phyloP scores from a whole-genome alignment of 2,888 invertebrate species.

The Fragum whitleyi region DNA sequence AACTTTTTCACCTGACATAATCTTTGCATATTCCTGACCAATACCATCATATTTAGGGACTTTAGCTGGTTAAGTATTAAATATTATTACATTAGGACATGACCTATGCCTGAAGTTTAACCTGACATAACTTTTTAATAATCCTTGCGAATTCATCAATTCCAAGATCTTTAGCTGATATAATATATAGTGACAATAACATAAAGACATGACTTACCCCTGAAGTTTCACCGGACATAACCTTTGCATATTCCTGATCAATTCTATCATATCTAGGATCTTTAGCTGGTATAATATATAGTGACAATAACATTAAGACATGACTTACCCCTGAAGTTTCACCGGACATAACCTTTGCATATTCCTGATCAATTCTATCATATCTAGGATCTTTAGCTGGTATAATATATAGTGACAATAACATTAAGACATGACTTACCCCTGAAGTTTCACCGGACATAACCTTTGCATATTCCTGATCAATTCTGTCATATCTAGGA shows the following conservation, averaged over 20 bases:
- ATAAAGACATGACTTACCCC: too few species aligned
- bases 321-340: neutral
- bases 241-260: constrained; percentile 95
- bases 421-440: too few species aligned
- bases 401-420: too few species aligned
- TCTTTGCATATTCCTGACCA: constrained; percentile 95
- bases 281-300: constrained; percentile 88
- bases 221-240: neutral
- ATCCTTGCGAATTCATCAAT: constrained; percentile 98
- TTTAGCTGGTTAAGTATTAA: constrained; percentile 87
- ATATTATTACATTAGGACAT: neutral
- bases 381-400: constrained; percentile 89
- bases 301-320: too few species aligned
- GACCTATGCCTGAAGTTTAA: neutral
- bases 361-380: constrained; percentile 98
- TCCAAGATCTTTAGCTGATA: constrained; percentile 88
- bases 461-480: too few species aligned
- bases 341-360: constrained; percentile 87
- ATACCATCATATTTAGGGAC: constrained; percentile 96
- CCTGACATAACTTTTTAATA: constrained; percentile 88
- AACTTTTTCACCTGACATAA: neutral
- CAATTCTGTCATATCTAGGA: too few species aligned
- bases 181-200: too few species aligned
- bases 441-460: too few species aligned
- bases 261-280: constrained; percentile 97